Evolutionary conservation across 2,797 vertebrate genomes (phyloP), one percentile per base, ranked within the genome.

Genomic region (Esox lucius): DNA sequence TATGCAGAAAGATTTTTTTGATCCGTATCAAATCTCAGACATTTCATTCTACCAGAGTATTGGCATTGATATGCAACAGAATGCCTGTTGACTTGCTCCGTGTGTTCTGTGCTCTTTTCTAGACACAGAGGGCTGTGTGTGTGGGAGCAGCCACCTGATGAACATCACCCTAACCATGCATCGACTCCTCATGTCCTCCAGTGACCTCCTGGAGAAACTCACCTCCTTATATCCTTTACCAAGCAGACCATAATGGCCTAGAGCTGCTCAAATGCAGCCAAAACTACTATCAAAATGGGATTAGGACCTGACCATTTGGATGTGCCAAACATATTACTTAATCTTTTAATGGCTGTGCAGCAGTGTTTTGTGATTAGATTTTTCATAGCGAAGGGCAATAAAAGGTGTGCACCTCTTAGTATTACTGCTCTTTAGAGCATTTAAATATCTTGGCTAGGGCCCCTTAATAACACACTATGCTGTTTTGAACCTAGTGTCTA

Each of bases 131-230:
- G 97, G 97, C 71, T 94, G 93, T 77, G 81, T 96, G 11, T 95
- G 91, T 85, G 94, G 94, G 66, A 96, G 92, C 90, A 94, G 90
- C 85, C 96, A 98, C 70, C 90, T 98, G 83, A 75, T 98, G 84
- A 96, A 97, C 87, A 95, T 97, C 87, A 94, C 93, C 84, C 90
- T 99, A 85, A 95, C 96, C 82, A 98, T 98, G 97, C 97, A 99
- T 81, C 94, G 96, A 5, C 91, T 97, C 78, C 87, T 97, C 90
- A 93, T 98, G 86, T 95, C 96, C 72, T 97, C 97, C 70, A 90
- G 93, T 0, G 96, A 98, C 11, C 94, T 99, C 85, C 95, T 99
- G 76, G 95, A 92, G 73, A 98, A 94, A 80, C 91, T 99, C 5
- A 86, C 94, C 82, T 42, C 88, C 79, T 92, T 96, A 99, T 99